These are phyloP conservation scores for Chalcis sispes DNA, from an alignment of 2,888 invertebrate genomes.

Conservation along the genomic window DNA sequence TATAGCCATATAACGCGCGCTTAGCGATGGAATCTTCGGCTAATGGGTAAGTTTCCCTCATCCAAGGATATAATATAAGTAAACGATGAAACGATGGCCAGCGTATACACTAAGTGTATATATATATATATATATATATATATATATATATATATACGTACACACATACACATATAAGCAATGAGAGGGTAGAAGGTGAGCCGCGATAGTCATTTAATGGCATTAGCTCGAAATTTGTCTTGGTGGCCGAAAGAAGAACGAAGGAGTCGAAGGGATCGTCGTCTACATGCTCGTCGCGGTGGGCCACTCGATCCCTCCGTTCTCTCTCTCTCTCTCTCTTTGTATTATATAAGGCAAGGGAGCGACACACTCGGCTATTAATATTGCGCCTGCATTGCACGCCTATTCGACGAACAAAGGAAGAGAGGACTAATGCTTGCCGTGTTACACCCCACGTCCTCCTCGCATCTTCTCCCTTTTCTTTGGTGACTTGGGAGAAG, in stretches of 20 bases:
- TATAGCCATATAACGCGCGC: too few relatives aligned
- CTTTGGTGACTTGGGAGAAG: too few relatives aligned
- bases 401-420: constrained; percentile 16
- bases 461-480: too few relatives aligned
- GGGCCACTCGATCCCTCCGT: background rate
- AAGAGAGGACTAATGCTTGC: too few relatives aligned
- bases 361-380: constrained; percentile 63
- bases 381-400: constrained; percentile 64
- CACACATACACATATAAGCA: too few relatives aligned
- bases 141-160: too few relatives aligned
- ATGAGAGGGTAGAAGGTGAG: too few relatives aligned
- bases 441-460: too few relatives aligned
- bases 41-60: constrained; percentile 24
- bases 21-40: constrained; percentile 37
- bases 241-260: constrained; percentile 5
- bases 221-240: constrained; percentile 46
- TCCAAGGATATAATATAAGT: too few relatives aligned
- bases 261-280: background rate
- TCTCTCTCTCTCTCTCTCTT: background rate
- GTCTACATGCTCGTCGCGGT: background rate
- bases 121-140: too few relatives aligned
- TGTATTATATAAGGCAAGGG: constrained; percentile 22
- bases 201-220: constrained; percentile 17
- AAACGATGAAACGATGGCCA: too few relatives aligned
- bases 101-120: constrained; percentile 3